phyloP scores from a whole-genome alignment of 2,113 vertebrate species.

The Dasyurus viverrinus region DNA sequence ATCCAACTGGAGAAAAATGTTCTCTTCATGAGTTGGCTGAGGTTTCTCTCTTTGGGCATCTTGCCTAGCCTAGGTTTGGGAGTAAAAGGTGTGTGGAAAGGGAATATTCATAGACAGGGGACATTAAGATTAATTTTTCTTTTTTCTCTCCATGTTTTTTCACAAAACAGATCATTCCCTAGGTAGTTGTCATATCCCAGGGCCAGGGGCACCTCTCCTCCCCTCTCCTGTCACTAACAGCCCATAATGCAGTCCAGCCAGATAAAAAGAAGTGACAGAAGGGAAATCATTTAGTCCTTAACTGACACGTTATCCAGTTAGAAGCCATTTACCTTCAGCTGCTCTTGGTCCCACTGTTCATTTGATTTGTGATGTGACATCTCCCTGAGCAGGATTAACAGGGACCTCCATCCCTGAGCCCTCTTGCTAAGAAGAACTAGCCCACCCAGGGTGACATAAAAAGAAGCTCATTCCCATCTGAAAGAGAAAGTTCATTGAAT shows the following conservation, averaged over 20 bases:
- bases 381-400: slow-evolving; percentile 63
- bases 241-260: slow-evolving; percentile 49
- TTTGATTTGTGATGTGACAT: slow-evolving; percentile 77
- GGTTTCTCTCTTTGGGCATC: accelerated
- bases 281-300: slow-evolving; percentile 81
- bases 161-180: slow-evolving; percentile 14
- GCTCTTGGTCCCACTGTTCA: slow-evolving; percentile 74
- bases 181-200: slow-evolving; percentile 60
- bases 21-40: neutral
- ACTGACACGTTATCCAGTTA: slow-evolving; percentile 81
- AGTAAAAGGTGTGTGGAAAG: neutral
- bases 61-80: neutral
- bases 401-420: neutral
- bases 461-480: neutral
- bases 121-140: slow-evolving; percentile 34
- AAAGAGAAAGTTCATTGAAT: neutral
- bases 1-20: neutral
- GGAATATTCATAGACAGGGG: neutral
- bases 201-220: slow-evolving; percentile 70
- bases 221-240: slow-evolving; percentile 53
- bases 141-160: slow-evolving; percentile 3
- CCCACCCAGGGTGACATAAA: neutral
- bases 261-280: slow-evolving; percentile 79
- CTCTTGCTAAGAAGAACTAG: neutral
- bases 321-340: slow-evolving; percentile 83